Conservation (phyloP, 2,113 vertebrate species). For the Oryzias melastigma region DNA sequence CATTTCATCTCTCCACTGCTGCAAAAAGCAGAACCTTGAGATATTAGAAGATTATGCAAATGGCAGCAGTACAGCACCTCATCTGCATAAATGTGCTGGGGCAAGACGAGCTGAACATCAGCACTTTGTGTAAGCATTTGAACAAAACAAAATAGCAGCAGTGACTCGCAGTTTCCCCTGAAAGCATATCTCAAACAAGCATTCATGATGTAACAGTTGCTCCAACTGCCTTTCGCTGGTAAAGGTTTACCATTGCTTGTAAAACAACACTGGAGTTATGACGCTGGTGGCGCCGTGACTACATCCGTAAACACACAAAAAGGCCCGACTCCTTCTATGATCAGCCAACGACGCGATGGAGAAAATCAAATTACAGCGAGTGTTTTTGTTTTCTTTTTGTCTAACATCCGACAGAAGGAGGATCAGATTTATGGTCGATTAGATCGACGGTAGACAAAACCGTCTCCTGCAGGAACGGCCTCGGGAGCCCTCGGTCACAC, state of each 20-base stretch:
- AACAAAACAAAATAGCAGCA: constrained; percentile 41
- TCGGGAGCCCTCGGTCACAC: constrained; percentile 30
- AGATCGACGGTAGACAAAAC: constrained; percentile 52
- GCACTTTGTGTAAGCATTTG: constrained; percentile 35
- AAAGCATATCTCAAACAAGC: constrained; percentile 1
- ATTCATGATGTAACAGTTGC: background rate
- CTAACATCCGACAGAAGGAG: constrained; percentile 36
- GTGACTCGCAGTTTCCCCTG: constrained; percentile 24
- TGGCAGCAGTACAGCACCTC: constrained; percentile 37
- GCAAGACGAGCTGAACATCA: constrained; percentile 42
- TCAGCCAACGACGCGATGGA: too few species aligned
- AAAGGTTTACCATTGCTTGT: constrained; percentile 33
- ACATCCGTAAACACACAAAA: constrained; percentile 15
- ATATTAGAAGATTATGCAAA: constrained; percentile 45
- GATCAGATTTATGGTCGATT: constrained; percentile 45
- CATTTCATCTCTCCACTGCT: constrained; percentile 24
- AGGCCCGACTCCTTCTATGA: background rate
- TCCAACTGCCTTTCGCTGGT: constrained; percentile 15
- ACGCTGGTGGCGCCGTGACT: constrained; percentile 20
- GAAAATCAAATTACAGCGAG: constrained; percentile 29
- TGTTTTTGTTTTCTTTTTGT: constrained; percentile 31
- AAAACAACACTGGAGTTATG: constrained; percentile 38
- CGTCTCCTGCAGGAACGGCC: constrained; percentile 27
- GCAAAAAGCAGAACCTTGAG: constrained; percentile 7
- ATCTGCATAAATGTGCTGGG: constrained; percentile 55